Conservation (phyloP, 92 coral and sea anemone species). For the Isaurus tuberculatus region DNA sequence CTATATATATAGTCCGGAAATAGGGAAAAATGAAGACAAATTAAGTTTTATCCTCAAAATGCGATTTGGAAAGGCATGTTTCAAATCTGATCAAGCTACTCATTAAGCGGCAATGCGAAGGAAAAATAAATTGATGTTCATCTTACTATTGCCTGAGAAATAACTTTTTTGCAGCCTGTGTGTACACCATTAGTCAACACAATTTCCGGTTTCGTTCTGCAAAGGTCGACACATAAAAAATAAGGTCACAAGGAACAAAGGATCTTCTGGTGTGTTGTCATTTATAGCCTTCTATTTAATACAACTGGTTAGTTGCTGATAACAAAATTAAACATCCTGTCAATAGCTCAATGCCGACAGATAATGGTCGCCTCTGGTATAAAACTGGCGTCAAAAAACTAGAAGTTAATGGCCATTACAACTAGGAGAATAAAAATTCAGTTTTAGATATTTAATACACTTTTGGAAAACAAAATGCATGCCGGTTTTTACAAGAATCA, state of each 20-base stretch:
- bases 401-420: not conserved
- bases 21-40: too few relatives aligned
- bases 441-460: not conserved
- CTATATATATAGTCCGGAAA: too few relatives aligned
- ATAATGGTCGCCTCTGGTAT: slow-evolving; percentile 32
- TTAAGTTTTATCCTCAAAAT: too few relatives aligned
- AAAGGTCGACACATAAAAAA: slow-evolving; percentile 5
- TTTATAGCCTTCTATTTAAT: not conserved
- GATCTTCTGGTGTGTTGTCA: not conserved
- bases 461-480: too few relatives aligned
- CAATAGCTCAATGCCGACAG: slow-evolving; percentile 33
- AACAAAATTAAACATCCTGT: slow-evolving; percentile 30
- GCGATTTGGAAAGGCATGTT: too few relatives aligned
- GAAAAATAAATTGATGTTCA: not conserved
- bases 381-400: slow-evolving; percentile 38
- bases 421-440: not conserved
- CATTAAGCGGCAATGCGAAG: too few relatives aligned
- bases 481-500: too few relatives aligned
- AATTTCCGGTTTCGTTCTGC: slow-evolving; percentile 21
- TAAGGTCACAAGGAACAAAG: slow-evolving; percentile 15
- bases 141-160: not conserved
- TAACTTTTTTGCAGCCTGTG: not conserved
- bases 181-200: not conserved
- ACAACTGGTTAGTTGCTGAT: slow-evolving; percentile 19
- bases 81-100: too few relatives aligned